phyloP scores from a whole-genome alignment of 2,888 invertebrate genomes.

The Drosophila atripex region DNA sequence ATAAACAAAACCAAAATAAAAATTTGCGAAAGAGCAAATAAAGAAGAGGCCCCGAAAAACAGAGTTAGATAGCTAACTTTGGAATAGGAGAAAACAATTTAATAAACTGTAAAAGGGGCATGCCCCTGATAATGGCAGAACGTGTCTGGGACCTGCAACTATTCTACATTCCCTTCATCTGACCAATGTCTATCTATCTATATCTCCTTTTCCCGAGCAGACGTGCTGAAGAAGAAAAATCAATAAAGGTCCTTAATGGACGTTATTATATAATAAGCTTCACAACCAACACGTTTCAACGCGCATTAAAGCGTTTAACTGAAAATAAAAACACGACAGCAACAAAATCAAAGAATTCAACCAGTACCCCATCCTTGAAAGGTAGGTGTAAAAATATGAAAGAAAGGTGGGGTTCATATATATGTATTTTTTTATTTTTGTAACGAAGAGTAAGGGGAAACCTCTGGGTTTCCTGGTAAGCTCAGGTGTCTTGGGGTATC shows the following conservation, averaged over 20 bases:
- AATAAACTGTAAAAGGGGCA: conserved; percentile 78
- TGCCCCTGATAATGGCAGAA: conserved; percentile 61
- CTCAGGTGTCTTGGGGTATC: conserved; percentile 29
- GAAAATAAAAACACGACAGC: conserved; percentile 44
- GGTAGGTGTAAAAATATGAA: conserved; percentile 27
- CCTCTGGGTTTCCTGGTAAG: background rate
- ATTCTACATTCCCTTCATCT: conserved; percentile 3
- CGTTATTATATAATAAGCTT: conserved; percentile 78
- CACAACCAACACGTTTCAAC: conserved; percentile 66
- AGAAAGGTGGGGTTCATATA: conserved; percentile 3
- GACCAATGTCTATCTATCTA: conserved; percentile 11
- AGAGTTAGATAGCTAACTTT: conserved; percentile 15
- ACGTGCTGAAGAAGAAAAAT: conserved; percentile 73
- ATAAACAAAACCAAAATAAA: conserved; percentile 50
- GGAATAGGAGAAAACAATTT: conserved; percentile 66
- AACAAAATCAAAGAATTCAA: conserved; percentile 13
- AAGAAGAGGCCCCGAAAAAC: conserved; percentile 19
- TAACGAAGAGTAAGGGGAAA: background rate
- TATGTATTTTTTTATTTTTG: conserved; percentile 18
- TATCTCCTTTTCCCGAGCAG: conserved; percentile 24
- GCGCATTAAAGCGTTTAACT: conserved; percentile 64
- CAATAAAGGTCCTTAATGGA: conserved; percentile 77
- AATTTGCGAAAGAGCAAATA: conserved; percentile 27
- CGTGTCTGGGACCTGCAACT: conserved; percentile 58
- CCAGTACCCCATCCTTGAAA: conserved; percentile 15